Evolutionary conservation across 2,113 vertebrate species (phyloP), one percentile per base, ranked within the genome.

Genomic region (Calyptommatus sinebrachiatus): DNA sequence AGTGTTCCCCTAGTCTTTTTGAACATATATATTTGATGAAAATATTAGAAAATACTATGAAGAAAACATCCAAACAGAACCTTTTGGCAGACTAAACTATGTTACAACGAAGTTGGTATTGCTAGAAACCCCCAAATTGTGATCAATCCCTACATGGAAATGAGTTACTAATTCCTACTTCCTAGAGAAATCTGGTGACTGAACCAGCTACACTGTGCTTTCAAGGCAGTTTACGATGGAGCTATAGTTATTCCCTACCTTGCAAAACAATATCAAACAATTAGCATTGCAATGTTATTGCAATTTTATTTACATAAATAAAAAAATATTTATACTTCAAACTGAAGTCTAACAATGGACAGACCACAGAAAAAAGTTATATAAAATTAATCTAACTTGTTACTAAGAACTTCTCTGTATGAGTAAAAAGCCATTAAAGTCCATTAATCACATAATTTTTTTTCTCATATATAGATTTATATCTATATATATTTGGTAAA

Each of bases 251-350:
- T 14, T 50, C 50, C 50, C 16, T 57, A 63, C 4, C 62, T 78
- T 24, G 0, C 0, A 86, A 24, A 79, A 31, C 12, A 76, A 0
- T 72, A 62, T 3, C 35, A 83, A 35, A 24, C 18, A 67, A 24
- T 85, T 88, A 87, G 65, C 73, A 89, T 26, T 80, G 85, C 77
- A 92, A 74, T 70, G 92, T 93, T 91, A 90, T 89, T 93, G 86
- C 81, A 91, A 92, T 67, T 24, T 0, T 46, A 26, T 80, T 61
- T 69, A 83, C 81, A 91, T 91, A 92, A 92, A 92, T 92, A 92
- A 91, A 90, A 91, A 91, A 90, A 76, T 31, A 77, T 91, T 86
- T 84, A 84, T 86, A 82, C 71, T 83, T 71, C 88, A 86, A 73
- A 45, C 84, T 84, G 0, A 60, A 91, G 86, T 89, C 82, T 84